Evolutionary conservation across 2,888 invertebrate genomes (phyloP), one percentile per base, ranked within the genome.

Genomic region (Elmis aenea): DNA sequence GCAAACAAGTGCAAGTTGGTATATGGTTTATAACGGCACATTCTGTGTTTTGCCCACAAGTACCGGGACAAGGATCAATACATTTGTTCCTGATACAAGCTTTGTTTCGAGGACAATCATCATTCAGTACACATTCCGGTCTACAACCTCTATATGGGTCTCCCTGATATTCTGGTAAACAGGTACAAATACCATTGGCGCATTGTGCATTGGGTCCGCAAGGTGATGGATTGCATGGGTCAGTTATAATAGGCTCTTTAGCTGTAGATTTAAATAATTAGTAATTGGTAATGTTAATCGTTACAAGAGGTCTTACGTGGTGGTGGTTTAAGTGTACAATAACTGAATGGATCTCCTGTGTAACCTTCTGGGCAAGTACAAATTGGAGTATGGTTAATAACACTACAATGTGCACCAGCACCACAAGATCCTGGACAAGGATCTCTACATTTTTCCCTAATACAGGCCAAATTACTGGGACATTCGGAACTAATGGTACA

Each of bases 181-280:
- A 71, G 22, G 59, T 57, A 42, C 72, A 72, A 40, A 68, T 59
- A 13, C 66, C 66, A 8, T 70, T 71, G 38, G 69, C 72, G 51
- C 89, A 89, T 49, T 79, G 71, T 9, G 85, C 76, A 55, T 83
- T 83, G 3, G 78, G 71, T 18, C 82, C 82, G 63, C 83, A 83
- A 13, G 81, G 80, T 16, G 76, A 75, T 47, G 76, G 75, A 42
- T 71, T 71, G 50, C 81, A 81, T 11, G 77, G 77, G 57, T 79
- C 73, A 30, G 46, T 46, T 25, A 52, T 48, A 21, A 51, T 49
- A 13, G 62, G 59, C 48, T 51, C 52, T 13, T 23, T 13, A 22
- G 40, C 35, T 42, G 33, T n/a, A n/a, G n/a, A n/a, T n/a, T 18
- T 6, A 18, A 18, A 18, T 18, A 18, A 18, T 6, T 8, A 18